These are phyloP conservation scores for Thymallus thymallus DNA, from an alignment of 2,113 vertebrate species.

Conservation along the genomic window DNA sequence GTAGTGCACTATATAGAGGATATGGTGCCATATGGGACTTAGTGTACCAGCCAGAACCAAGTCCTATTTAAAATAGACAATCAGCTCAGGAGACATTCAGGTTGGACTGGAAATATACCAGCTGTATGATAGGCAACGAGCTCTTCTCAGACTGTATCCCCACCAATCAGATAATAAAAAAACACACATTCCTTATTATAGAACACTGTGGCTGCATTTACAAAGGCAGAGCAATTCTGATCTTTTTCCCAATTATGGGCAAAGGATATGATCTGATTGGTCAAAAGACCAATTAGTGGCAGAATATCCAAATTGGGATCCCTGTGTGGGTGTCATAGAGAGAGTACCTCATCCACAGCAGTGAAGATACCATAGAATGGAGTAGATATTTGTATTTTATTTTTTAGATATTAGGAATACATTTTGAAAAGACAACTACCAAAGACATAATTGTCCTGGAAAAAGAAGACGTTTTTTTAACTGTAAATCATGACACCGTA, in stretches of 20 bases:
- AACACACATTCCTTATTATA: too few species aligned
- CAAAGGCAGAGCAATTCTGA: too few species aligned
- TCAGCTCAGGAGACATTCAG: constrained; percentile 19
- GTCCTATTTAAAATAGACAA: constrained; percentile 22
- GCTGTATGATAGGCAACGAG: background rate
- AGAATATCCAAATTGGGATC: background rate
- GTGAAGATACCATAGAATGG: too few species aligned
- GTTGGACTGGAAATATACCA: constrained; percentile 5
- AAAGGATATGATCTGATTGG: too few species aligned
- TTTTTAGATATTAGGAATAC: too few species aligned
- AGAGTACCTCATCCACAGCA: background rate
- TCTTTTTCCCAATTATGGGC: too few species aligned
- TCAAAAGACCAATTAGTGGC: too few species aligned
- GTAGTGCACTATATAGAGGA: too few species aligned
- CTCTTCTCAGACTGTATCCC: constrained; percentile 3
- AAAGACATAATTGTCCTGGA: background rate
- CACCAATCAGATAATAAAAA: background rate
- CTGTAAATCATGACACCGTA: constrained; percentile 15
- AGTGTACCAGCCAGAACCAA: background rate
- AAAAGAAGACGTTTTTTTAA: constrained; percentile 4
- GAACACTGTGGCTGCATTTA: too few species aligned
- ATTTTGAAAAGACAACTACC: background rate
- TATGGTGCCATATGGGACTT: too few species aligned
- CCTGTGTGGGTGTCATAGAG: too few species aligned
- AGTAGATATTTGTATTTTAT: too few species aligned